Conservation (phyloP, 2,888 invertebrate genomes). For the Drosophila buzzatii region DNA sequence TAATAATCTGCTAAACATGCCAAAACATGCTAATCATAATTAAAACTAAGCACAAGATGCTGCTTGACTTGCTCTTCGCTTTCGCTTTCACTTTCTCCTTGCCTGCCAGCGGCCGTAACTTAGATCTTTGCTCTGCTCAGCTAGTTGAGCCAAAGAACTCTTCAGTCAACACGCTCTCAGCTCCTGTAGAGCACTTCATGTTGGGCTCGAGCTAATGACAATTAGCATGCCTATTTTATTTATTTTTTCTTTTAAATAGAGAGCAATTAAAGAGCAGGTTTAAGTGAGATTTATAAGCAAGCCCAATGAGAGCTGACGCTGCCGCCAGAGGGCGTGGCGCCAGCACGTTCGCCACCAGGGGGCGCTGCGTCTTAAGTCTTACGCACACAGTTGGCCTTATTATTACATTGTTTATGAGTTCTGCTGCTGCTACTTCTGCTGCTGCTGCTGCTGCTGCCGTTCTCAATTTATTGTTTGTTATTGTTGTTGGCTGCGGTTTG, state of each 20-base stretch:
- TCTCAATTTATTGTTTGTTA: conserved; percentile 67
- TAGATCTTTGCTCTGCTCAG: conserved; percentile 1
- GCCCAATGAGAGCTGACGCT: conserved; percentile 14
- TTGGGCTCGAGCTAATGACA: conserved; percentile 58
- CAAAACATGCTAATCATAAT: background rate
- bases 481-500: conserved; percentile 55
- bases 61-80: background rate
- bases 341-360: conserved; percentile 35
- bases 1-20: background rate
- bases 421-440: conserved; percentile 24
- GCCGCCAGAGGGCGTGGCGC: conserved; percentile 44
- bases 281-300: conserved; percentile 75
- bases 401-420: conserved; percentile 77
- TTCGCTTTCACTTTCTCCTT: background rate
- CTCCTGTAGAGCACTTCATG: conserved; percentile 15
- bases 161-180: conserved; percentile 16
- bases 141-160: conserved; percentile 13
- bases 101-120: background rate
- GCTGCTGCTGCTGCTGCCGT: conserved; percentile 27
- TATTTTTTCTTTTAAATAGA: conserved; percentile 61
- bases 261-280: conserved; percentile 71
- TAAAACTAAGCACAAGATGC: background rate
- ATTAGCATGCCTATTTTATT: conserved; percentile 64
- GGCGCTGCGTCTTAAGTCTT: conserved; percentile 54
- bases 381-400: conserved; percentile 69